These are phyloP conservation scores for Drosophila falleni DNA, from an alignment of 2,888 invertebrate genomes.

Conservation along the genomic window DNA sequence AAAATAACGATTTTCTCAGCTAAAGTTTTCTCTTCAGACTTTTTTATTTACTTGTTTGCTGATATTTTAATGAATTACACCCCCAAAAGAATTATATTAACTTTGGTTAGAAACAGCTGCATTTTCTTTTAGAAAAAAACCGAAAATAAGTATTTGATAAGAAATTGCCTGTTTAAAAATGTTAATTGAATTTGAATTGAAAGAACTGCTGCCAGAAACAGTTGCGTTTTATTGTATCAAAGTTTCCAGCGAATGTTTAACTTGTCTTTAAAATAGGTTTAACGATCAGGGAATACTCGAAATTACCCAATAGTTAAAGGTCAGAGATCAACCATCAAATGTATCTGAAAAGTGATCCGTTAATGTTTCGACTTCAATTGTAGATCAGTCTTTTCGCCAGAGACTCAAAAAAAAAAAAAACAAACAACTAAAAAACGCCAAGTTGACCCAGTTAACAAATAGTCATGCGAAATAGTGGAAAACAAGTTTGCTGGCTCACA, in stretches of 20 bases:
- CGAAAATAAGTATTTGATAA: not conserved
- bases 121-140: not conserved
- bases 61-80: not conserved
- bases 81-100: not conserved
- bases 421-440: constrained; percentile 35
- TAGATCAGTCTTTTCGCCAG: not conserved
- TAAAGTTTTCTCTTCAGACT: not conserved
- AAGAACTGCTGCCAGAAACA: not conserved
- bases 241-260: not conserved
- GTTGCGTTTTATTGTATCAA: not conserved
- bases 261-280: not conserved
- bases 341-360: not conserved
- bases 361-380: not conserved
- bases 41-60: no score
- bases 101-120: not conserved
- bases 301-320: constrained; percentile 10
- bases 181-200: no score
- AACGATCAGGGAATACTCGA: not conserved
- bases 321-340: constrained; percentile 7
- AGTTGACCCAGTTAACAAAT: constrained; percentile 75
- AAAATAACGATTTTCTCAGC: not conserved
- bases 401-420: constrained; percentile 28
- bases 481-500: constrained; percentile 62
- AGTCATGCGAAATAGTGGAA: constrained; percentile 66
- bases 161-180: no score